Evolutionary conservation across 2,888 invertebrate species (phyloP).

Genomic region (Chalcosyrphus nemorum): DNA sequence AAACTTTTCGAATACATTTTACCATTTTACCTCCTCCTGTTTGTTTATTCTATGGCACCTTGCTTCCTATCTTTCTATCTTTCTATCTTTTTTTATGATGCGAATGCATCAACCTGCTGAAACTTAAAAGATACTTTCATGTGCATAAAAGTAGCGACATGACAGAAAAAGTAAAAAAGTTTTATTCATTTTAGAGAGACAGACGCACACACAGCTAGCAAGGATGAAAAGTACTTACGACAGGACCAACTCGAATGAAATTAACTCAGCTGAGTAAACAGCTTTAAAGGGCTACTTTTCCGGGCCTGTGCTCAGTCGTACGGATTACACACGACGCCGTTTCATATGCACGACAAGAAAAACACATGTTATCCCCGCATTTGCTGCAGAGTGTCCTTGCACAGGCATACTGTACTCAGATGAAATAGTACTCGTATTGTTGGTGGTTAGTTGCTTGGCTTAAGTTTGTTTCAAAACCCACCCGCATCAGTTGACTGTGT

Average conservation of each 20-base stretch:
- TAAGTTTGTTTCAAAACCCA: conserved; percentile 20
- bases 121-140: conserved; percentile 45
- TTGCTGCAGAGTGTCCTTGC: conserved; percentile 42
- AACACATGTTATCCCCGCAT: conserved; percentile 63
- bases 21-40: conserved; percentile 6
- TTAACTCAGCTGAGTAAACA: conserved; percentile 73
- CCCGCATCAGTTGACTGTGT: not conserved
- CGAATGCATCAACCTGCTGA: conserved; percentile 68
- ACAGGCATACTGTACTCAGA: too few relatives aligned
- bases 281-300: conserved; percentile 69
- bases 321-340: not conserved
- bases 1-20: conserved; percentile 63
- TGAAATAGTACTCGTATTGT: conserved; percentile 27
- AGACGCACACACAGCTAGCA: conserved; percentile 4
- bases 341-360: conserved; percentile 56
- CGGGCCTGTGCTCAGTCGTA: conserved; percentile 13
- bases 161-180: conserved; percentile 51
- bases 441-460: conserved; percentile 39
- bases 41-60: conserved; percentile 44
- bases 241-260: conserved; percentile 57
- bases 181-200: conserved; percentile 48
- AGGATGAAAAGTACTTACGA: conserved; percentile 7
- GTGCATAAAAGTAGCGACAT: conserved; percentile 43
- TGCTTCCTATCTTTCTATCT: not conserved
- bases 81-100: conserved; percentile 48